phyloP scores from a whole-genome alignment of 1,140 invertebrate species.

The Scaptomyza pallida region DNA sequence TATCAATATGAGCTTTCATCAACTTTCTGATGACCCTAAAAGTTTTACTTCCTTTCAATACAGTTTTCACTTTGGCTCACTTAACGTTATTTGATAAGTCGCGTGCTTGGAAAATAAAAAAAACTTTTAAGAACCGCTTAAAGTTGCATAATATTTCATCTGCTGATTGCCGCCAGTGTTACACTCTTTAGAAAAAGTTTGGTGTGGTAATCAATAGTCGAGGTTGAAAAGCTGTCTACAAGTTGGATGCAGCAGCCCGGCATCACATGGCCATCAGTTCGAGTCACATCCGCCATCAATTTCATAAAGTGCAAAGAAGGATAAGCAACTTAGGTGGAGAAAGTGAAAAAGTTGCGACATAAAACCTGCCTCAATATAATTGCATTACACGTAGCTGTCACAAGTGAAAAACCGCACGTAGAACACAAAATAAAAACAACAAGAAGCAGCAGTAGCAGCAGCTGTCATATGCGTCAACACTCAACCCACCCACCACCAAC shows the following conservation, averaged over 20 bases:
- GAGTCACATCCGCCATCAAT: constrained; percentile 32
- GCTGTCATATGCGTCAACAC: constrained; percentile 29
- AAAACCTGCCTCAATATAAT: constrained; percentile 74
- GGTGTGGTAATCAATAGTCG: constrained; percentile 38
- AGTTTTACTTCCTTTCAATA: no score
- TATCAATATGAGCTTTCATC: no score
- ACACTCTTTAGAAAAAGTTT: constrained; percentile 18
- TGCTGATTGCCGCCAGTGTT: constrained; percentile 3
- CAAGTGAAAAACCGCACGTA: constrained; percentile 45
- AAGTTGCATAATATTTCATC: constrained; percentile 10
- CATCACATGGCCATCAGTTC: constrained; percentile 26
- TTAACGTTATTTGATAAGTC: constrained; percentile 15
- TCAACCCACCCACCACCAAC: background rate
- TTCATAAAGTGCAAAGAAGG: constrained; percentile 44
- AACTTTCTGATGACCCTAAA: no score
- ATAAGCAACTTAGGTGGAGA: background rate
- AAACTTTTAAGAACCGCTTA: background rate
- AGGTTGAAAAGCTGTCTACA: constrained; percentile 30
- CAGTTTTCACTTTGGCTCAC: no score
- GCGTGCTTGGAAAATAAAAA: background rate
- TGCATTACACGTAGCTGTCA: constrained; percentile 72
- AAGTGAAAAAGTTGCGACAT: constrained; percentile 68
- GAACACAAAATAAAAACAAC: constrained; percentile 12
- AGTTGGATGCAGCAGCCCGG: background rate
- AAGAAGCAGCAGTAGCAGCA: constrained; percentile 34